Evolutionary conservation across 2,888 invertebrate genomes (phyloP), one percentile per base, ranked within the genome.

Genomic region (Euzophera pinguis): DNA sequence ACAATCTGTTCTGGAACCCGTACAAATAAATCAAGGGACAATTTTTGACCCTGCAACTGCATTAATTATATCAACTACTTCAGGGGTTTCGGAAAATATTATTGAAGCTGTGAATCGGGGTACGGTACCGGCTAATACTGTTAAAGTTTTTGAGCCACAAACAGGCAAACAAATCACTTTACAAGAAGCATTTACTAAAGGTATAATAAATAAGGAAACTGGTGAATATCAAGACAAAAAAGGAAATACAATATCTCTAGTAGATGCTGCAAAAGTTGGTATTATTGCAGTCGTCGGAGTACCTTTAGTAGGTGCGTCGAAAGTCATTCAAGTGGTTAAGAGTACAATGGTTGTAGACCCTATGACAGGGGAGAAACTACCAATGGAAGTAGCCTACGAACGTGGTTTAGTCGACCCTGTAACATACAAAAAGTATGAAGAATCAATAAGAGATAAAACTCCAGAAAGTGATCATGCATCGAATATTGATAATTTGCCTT

Each of bases 1-100:
- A 39, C 81, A 82, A 56, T 76, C 86, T 1, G 86, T 86, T 14
- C 85, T 92, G 60, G 94, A 95, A 75, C 95, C 95, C 0, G 83
- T 96, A 8, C 94, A 95, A 84, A 91, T 96, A 48, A 88, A 92
- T 27, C 93, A 93, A 0, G 95, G 95, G 6, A 88, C 95, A 3
- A 95, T 95, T 59, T 96, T 94, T 74, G 95, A 96, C 78, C 96
- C 96, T 0, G 91, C 93, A 1, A 94, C 95, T 9, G 94, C 95
- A 1, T 79, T 94, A 55, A 93, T 96, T 9, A 93, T 95, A 65
- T 94, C 94, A 50, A 93, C 95, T 0, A 92, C 94, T 52, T 92
- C 92, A 9, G 94, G 94, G 32, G 90, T 93, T 71, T 94, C 95
- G 0, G 92, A 93, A 62, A 94, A 94, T 71, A 91, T 97, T 53